A percentile compares a stretch with the other conserved stretches of the same genome.
These are phyloP conservation scores for Excalfactoria chinensis DNA, from an alignment of 2,113 vertebrate species.

Conservation along the genomic window DNA sequence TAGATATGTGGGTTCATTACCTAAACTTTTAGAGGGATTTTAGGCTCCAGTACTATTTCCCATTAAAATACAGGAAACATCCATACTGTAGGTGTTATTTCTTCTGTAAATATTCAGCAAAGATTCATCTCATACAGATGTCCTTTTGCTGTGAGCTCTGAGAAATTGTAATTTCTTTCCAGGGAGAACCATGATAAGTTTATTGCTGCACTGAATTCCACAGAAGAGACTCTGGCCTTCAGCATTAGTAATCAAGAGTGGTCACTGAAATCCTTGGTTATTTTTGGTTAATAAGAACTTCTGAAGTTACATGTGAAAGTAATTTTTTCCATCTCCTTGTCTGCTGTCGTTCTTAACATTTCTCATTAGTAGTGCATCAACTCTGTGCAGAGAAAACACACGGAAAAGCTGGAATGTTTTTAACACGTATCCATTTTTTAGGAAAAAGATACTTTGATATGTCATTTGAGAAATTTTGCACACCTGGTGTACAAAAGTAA, in stretches of 20 bases:
- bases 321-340: not conserved
- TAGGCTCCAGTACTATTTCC: not conserved
- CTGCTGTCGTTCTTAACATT: not conserved
- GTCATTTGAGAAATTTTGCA: not conserved
- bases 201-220: not conserved
- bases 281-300: not conserved
- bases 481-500: rapidly evolving
- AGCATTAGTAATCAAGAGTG: not conserved
- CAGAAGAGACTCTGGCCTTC: not conserved
- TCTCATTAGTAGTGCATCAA: not conserved
- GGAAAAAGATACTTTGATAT: rapidly evolving
- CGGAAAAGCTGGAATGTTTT: not conserved
- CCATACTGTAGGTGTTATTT: not conserved
- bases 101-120: not conserved
- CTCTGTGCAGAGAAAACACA: not conserved
- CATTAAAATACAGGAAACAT: not conserved
- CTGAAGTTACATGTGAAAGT: not conserved
- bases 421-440: not conserved
- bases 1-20: not conserved
- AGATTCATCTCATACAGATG: not conserved
- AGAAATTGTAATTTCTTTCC: not conserved
- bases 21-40: not conserved
- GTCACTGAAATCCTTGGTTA: not conserved
- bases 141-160: not conserved
- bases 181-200: not conserved